These are phyloP conservation scores for Nymphalis polychloros DNA, from an alignment of 2,888 invertebrate genomes.

Conservation along the genomic window DNA sequence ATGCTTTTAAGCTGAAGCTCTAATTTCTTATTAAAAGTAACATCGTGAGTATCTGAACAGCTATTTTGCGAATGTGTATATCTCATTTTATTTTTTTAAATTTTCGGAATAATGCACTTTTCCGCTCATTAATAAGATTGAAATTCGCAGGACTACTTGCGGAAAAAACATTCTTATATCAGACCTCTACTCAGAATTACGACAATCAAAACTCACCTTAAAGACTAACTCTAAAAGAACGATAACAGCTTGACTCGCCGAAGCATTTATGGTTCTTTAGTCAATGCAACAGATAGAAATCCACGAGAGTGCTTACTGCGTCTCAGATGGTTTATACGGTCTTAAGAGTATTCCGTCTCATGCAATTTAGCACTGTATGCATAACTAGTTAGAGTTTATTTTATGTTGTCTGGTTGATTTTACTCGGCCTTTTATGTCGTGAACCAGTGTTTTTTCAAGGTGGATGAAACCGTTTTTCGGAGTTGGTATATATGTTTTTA, in stretches of 20 bases:
- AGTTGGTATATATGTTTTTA: constrained; percentile 19
- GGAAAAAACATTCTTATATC: constrained; percentile 2
- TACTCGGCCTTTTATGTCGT: constrained; percentile 2
- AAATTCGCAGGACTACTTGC: constrained; percentile 10
- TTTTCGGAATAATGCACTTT: constrained; percentile 4
- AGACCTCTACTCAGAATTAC: constrained; percentile 1
- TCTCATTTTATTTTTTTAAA: constrained; percentile 5
- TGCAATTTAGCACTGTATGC: constrained; percentile 18
- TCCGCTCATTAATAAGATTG: constrained; percentile 3
- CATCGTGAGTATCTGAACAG: constrained; percentile 15
- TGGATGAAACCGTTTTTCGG: constrained; percentile 26
- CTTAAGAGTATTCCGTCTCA: constrained; percentile 5
- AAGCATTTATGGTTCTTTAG: constrained; percentile 25
- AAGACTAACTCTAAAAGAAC: constrained; percentile 44
- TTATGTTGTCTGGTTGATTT: not conserved
- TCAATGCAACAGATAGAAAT: constrained; percentile 35
- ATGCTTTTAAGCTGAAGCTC: constrained; percentile 1
- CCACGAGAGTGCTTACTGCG: constrained; percentile 28
- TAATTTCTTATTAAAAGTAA: constrained; percentile 17
- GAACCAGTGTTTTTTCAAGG: constrained; percentile 18
- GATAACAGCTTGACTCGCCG: constrained; percentile 42
- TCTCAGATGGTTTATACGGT: constrained; percentile 14
- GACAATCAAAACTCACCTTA: constrained; percentile 21
- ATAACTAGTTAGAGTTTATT: not conserved
- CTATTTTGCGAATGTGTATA: constrained; percentile 14